These are phyloP conservation scores for Boleophthalmus pectinirostris DNA, from an alignment of 2,113 vertebrate genomes.

Conservation along the genomic window DNA sequence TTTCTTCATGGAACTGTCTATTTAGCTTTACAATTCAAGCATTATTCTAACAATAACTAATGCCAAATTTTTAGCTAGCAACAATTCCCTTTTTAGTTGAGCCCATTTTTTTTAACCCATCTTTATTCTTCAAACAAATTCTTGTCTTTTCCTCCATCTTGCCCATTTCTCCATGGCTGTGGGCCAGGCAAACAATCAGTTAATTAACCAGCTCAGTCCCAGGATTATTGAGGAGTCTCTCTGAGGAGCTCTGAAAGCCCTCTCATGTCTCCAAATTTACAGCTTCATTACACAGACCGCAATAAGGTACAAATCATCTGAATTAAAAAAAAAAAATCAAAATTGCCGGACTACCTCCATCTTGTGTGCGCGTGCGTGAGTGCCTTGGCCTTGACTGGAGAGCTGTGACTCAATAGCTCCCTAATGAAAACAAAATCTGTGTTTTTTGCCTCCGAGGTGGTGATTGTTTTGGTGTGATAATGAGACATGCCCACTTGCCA, in stretches of 20 bases:
- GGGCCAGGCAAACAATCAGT: constrained; percentile 79
- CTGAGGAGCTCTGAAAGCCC: constrained; percentile 73
- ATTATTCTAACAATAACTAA: background rate
- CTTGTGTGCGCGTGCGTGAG: constrained; percentile 11
- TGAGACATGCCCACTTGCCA: constrained; percentile 57
- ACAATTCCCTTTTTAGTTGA: background rate
- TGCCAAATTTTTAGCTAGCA: background rate
- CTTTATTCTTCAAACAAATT: constrained; percentile 13
- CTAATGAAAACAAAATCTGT: constrained; percentile 71
- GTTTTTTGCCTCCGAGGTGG: constrained; percentile 64
- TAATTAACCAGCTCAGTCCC: constrained; percentile 83
- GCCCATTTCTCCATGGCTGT: constrained; percentile 66
- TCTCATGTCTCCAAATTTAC: constrained; percentile 73
- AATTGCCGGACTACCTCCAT: constrained; percentile 59
- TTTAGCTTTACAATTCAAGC: background rate
- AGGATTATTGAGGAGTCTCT: constrained; percentile 77
- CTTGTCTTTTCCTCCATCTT: constrained; percentile 43
- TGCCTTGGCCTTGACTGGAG: constrained; percentile 56
- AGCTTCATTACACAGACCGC: constrained; percentile 78
- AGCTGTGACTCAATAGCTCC: constrained; percentile 68
- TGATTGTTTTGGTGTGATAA: constrained; percentile 71
- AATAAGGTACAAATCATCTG: constrained; percentile 76
- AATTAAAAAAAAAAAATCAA: constrained; percentile 62
- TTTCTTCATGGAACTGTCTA: background rate
- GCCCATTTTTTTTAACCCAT: background rate